Conservation (phyloP, 2,888 invertebrate species). For the Anthophora plumipes region DNA sequence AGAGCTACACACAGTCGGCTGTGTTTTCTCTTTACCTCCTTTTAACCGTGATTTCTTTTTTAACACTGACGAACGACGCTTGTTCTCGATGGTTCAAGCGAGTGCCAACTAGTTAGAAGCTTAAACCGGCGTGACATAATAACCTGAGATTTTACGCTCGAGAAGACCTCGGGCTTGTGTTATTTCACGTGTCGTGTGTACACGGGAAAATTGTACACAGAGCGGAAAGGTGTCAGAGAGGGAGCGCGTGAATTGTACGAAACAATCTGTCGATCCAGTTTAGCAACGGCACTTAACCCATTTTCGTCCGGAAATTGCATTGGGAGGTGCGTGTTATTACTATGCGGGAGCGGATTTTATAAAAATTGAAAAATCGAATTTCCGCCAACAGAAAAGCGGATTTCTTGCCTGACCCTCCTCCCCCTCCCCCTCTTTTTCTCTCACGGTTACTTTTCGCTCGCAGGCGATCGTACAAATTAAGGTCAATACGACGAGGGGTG, state of each 20-base stretch:
- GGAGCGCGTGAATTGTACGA: slow-evolving; percentile 17
- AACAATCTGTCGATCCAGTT: slow-evolving; percentile 53
- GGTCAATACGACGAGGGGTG: slow-evolving; percentile 22
- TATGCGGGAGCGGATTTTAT: slow-evolving; percentile 27
- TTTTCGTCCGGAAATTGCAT: slow-evolving; percentile 50
- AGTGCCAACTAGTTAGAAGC: slow-evolving; percentile 25
- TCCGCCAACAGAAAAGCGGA: slow-evolving; percentile 26
- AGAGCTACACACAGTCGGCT: not conserved
- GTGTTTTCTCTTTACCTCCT: not conserved
- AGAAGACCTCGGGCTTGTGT: slow-evolving; percentile 8
- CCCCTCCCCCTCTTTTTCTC: not conserved
- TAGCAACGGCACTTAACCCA: slow-evolving; percentile 45
- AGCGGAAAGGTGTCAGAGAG: no score
- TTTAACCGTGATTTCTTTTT: not conserved
- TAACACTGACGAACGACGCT: slow-evolving; percentile 1
- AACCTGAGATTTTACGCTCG: slow-evolving; percentile 41
- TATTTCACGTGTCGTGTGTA: slow-evolving; percentile 41
- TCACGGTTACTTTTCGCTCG: not conserved
- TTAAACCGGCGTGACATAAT: slow-evolving; percentile 29
- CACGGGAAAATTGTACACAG: not conserved
- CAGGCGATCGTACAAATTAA: slow-evolving; percentile 36
- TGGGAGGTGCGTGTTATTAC: slow-evolving; percentile 35
- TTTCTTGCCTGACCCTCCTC: slow-evolving; percentile 12
- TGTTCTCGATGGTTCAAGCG: slow-evolving; percentile 5
- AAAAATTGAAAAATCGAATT: slow-evolving; percentile 46